Evolutionary conservation across 1,140 invertebrate species (phyloP).

Genomic region (Eumeta japonica): DNA sequence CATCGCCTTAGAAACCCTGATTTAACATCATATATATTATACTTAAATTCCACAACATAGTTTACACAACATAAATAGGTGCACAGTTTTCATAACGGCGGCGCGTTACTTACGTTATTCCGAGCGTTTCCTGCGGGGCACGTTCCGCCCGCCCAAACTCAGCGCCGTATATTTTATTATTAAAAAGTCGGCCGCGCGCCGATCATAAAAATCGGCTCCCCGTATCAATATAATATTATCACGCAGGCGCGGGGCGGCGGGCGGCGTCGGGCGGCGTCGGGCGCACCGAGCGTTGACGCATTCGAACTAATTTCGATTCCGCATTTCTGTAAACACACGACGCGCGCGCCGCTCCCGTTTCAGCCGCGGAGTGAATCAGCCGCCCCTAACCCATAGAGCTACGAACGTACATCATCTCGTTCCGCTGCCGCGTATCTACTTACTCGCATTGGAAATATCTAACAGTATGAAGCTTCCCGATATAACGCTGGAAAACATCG

Average conservation of each 20-base stretch:
- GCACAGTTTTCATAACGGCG: too few species aligned
- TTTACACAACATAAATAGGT: too few species aligned
- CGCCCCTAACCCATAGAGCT: too few species aligned
- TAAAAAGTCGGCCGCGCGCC: constrained; percentile 42
- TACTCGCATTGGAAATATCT: constrained; percentile 12
- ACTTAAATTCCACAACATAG: too few species aligned
- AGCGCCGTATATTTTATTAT: constrained; percentile 47
- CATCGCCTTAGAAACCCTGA: too few species aligned
- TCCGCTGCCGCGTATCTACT: too few species aligned
- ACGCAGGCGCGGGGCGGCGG: constrained; percentile 33
- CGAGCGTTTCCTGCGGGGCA: too few species aligned
- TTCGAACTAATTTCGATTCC: constrained; percentile 55
- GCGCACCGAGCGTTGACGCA: constrained; percentile 57
- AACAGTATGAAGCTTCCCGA: too few species aligned
- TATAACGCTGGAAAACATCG: too few species aligned
- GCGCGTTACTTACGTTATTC: too few species aligned
- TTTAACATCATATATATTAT: too few species aligned
- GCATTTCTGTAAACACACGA: constrained; percentile 55
- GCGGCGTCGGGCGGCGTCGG: constrained; percentile 35
- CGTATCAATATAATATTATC: constrained; percentile 51
- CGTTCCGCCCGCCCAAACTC: constrained; percentile 26
- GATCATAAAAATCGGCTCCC: constrained; percentile 47
- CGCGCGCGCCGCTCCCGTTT: constrained; percentile 28
- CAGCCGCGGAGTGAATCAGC: constrained; percentile 24
- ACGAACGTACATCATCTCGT: too few species aligned